These are phyloP conservation scores for Zaprionus obscuricornis DNA, from an alignment of 2,888 invertebrate species.

Conservation along the genomic window DNA sequence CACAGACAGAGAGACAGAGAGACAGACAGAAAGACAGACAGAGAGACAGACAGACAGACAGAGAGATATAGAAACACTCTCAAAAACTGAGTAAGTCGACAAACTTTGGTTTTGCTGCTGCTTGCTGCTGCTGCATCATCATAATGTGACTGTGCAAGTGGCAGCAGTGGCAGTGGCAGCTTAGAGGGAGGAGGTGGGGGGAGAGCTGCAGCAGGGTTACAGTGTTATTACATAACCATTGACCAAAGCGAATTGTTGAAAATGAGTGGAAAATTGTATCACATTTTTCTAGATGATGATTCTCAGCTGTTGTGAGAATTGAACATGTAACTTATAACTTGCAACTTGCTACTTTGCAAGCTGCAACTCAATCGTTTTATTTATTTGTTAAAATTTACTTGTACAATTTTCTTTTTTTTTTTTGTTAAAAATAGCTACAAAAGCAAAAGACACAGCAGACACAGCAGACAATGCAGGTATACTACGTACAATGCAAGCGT, in stretches of 20 bases:
- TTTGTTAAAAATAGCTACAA: conserved; percentile 61
- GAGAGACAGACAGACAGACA: background rate
- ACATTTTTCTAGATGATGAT: conserved; percentile 15
- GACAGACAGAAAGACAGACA: conserved; percentile 5
- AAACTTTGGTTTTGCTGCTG: conserved; percentile 39
- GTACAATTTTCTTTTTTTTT: conserved; percentile 46
- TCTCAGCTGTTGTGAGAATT: too few species aligned
- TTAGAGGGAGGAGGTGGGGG: background rate
- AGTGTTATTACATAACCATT: conserved; percentile 66
- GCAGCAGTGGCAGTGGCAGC: background rate
- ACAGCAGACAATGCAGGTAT: conserved; percentile 37
- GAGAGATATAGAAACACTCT: conserved; percentile 14
- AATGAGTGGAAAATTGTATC: conserved; percentile 71
- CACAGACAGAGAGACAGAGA: background rate
- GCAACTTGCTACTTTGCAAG: background rate
- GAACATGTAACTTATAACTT: too few species aligned
- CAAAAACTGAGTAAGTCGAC: conserved; percentile 51
- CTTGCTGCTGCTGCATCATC: conserved; percentile 50
- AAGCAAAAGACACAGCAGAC: conserved; percentile 14
- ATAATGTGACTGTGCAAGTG: too few species aligned
- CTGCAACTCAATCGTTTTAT: conserved; percentile 65
- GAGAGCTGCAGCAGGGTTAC: background rate
- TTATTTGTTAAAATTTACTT: conserved; percentile 73
- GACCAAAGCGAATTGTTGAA: conserved; percentile 63
- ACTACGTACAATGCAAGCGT: too few species aligned